phyloP scores from a whole-genome alignment of 2,888 invertebrate genomes.

The Melipona beecheii region DNA sequence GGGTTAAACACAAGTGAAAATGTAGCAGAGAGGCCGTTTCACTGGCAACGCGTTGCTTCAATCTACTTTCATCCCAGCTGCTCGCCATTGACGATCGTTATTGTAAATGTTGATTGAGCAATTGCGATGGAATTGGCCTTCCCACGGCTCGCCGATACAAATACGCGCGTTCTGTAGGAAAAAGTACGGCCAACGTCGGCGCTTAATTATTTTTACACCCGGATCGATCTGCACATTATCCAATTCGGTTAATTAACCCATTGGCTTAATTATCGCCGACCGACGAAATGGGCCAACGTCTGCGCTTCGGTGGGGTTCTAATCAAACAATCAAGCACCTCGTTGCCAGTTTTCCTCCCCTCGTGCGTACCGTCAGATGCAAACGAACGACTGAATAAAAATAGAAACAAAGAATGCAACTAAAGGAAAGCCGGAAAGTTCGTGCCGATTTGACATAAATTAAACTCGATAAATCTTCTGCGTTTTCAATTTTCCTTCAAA shows the following conservation, averaged over 20 bases:
- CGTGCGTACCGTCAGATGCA: too few relatives aligned
- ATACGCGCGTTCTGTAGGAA: slow-evolving; percentile 41
- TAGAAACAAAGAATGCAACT: too few relatives aligned
- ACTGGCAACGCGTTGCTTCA: slow-evolving; percentile 18
- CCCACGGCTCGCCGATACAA: slow-evolving; percentile 56
- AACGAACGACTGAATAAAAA: too few relatives aligned
- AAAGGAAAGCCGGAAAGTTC: too few relatives aligned
- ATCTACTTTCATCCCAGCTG: slow-evolving; percentile 46
- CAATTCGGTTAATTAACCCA: slow-evolving; percentile 82
- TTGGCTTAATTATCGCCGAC: slow-evolving; percentile 78
- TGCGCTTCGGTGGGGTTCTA: background rate
- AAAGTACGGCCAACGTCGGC: slow-evolving; percentile 30
- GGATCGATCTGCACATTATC: slow-evolving; percentile 78
- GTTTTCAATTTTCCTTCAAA: too few relatives aligned
- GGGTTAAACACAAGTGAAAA: background rate
- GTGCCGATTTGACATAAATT: too few relatives aligned
- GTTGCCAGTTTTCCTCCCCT: background rate
- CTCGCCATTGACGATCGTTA: slow-evolving; percentile 55
- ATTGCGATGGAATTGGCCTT: slow-evolving; percentile 72
- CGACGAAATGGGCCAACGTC: slow-evolving; percentile 22
- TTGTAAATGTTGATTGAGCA: slow-evolving; percentile 74
- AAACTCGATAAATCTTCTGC: too few relatives aligned
- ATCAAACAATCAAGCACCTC: slow-evolving; percentile 31
- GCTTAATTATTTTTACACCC: slow-evolving; percentile 69
- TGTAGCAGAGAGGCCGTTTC: background rate